phyloP scores from a whole-genome alignment of 2,797 vertebrate species.

The Poecilia gillii region DNA sequence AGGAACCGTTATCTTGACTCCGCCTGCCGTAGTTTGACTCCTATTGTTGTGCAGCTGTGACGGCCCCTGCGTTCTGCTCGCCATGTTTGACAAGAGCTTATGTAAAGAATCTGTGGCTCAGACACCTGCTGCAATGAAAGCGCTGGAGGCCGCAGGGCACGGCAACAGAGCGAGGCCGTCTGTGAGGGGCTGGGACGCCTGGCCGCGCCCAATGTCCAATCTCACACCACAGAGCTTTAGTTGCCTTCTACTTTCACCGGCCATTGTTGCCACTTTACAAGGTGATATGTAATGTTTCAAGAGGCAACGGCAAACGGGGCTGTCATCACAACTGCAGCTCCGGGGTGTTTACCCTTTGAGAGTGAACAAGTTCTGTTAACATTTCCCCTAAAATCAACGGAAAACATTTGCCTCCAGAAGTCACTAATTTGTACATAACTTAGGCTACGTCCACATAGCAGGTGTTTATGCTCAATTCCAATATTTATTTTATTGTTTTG shows the following conservation, averaged over 20 bases:
- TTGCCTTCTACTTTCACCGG: conserved; percentile 59
- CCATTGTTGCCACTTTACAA: conserved; percentile 64
- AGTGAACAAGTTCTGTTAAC: not conserved
- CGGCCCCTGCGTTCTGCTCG: conserved; percentile 54
- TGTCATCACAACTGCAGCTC: conserved; percentile 55
- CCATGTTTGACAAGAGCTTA: conserved; percentile 76
- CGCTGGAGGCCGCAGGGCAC: conserved; percentile 45
- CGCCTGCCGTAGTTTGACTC: conserved; percentile 39
- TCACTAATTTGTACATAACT: not conserved
- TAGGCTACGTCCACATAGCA: not conserved
- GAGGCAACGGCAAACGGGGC: conserved; percentile 55
- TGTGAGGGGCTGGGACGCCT: conserved; percentile 38
- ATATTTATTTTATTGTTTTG: not conserved
- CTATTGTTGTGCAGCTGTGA: conserved; percentile 71
- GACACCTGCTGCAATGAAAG: conserved; percentile 68
- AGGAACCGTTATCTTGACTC: conserved; percentile 42
- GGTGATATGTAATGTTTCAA: conserved; percentile 62
- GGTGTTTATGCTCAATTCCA: not conserved
- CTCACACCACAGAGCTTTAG: conserved; percentile 57
- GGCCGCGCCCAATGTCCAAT: conserved; percentile 59
- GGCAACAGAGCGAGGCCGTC: conserved; percentile 41
- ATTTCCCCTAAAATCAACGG: not conserved
- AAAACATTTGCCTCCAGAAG: not conserved
- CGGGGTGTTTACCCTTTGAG: not conserved
- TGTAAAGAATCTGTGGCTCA: conserved; percentile 61